A percentile compares a stretch with the other conserved stretches of the same genome.
Conservation (phyloP, 2,113 vertebrate species). For the Anas platyrhynchos region DNA sequence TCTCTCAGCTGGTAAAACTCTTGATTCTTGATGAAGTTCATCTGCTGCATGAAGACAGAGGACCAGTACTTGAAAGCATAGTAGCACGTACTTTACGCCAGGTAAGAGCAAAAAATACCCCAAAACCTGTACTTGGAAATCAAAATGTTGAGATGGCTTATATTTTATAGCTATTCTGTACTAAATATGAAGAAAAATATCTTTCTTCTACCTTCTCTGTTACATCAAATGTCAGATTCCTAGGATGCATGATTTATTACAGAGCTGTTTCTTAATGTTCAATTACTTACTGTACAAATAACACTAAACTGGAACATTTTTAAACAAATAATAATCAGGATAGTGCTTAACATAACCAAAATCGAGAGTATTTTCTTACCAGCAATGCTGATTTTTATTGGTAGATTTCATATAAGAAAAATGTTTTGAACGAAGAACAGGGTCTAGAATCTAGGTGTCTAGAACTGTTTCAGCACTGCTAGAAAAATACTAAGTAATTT, state of each 20-base stretch:
- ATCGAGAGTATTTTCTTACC: background rate
- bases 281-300: background rate
- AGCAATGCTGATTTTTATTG: background rate
- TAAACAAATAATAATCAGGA: background rate
- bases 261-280: background rate
- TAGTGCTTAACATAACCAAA: background rate
- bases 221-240: background rate
- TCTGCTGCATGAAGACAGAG: slow-evolving; percentile 95
- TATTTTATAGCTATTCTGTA: background rate
- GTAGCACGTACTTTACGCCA: slow-evolving; percentile 96
- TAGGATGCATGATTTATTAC: background rate
- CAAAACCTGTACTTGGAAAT: background rate
- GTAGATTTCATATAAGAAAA: background rate
- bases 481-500: background rate
- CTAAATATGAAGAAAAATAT: background rate
- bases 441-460: background rate
- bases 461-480: background rate
- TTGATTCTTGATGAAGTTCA: slow-evolving; percentile 98
- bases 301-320: background rate
- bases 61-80: slow-evolving; percentile 96
- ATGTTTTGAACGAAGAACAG: background rate
- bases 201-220: background rate
- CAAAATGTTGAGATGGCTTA: background rate
- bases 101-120: slow-evolving; percentile 73
- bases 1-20: slow-evolving; percentile 94